Conservation (phyloP, 53 echinoderm and acorn worm species). For the Temnopleurus reevesii region DNA sequence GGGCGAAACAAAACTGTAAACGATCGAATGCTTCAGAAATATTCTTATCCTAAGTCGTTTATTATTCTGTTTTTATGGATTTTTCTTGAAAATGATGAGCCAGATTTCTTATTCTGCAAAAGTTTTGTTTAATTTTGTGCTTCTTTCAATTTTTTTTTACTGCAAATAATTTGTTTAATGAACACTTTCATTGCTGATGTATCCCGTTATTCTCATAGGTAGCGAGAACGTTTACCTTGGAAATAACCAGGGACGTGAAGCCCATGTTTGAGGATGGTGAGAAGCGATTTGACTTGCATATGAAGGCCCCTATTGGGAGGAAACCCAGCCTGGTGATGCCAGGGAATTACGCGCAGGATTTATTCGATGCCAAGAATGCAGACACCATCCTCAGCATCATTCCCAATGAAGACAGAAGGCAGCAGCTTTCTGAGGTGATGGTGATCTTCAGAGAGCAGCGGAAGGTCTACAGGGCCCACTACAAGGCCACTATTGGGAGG, state of each 20-base stretch:
- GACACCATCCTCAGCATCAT: not conserved
- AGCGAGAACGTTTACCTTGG: slow-evolving; percentile 5
- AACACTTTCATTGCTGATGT: too few relatives aligned
- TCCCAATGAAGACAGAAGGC: not conserved
- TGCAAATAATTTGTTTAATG: too few relatives aligned
- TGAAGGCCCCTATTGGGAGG: slow-evolving; percentile 34
- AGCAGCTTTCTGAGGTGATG: not conserved
- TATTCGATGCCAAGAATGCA: not conserved
- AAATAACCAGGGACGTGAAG: slow-evolving; percentile 44
- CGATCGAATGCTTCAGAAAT: too few relatives aligned
- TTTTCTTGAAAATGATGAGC: too few relatives aligned
- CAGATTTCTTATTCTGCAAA: too few relatives aligned
- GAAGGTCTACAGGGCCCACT: not conserved
- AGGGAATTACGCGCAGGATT: slow-evolving; percentile 62
- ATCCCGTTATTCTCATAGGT: too few relatives aligned
- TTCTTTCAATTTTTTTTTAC: too few relatives aligned
- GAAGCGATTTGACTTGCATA: slow-evolving; percentile 13
- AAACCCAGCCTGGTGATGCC: slow-evolving; percentile 65
- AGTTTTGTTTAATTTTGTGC: too few relatives aligned
- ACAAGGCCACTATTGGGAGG: too few relatives aligned
- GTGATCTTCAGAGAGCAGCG: not conserved
- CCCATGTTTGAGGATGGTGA: slow-evolving; percentile 57
- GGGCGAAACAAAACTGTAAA: too few relatives aligned
- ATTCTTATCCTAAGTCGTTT: too few relatives aligned
- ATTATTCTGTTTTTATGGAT: too few relatives aligned